Evolutionary conservation across 2,113 vertebrate species (phyloP).

Genomic region (Equus quagga): DNA sequence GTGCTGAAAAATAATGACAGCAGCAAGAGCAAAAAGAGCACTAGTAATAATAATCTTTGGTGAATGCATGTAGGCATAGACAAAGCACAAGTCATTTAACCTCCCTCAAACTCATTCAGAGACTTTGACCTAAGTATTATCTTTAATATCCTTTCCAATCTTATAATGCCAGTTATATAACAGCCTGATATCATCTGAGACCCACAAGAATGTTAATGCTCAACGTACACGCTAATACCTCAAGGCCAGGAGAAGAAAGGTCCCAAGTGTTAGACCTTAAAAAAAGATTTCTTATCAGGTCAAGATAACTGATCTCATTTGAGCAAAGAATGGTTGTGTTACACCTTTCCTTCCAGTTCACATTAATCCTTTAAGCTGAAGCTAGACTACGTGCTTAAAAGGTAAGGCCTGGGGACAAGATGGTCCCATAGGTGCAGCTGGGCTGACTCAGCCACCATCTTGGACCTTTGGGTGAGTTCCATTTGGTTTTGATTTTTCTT

Average conservation of each 20-base stretch:
- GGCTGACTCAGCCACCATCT: not conserved
- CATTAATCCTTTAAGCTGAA: not conserved
- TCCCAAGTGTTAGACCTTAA: not conserved
- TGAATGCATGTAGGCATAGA: not conserved
- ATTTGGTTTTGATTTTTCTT: not conserved
- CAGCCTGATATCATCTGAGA: not conserved
- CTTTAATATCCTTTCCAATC: conserved; percentile 51
- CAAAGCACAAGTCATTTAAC: not conserved
- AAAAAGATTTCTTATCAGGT: conserved; percentile 18
- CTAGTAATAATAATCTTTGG: not conserved
- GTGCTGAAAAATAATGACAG: not conserved
- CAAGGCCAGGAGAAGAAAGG: conserved; percentile 40
- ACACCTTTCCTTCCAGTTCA: not conserved
- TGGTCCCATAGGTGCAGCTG: not conserved
- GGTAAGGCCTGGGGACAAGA: not conserved
- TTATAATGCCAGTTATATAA: conserved; percentile 37
- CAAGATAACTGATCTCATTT: conserved; percentile 30
- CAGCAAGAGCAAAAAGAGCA: not conserved
- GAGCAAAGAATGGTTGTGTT: conserved; percentile 6
- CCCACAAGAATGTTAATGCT: not conserved
- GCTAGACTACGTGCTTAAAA: not conserved
- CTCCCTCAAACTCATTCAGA: conserved; percentile 33
- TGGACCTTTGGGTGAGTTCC: not conserved
- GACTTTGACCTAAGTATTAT: not conserved
- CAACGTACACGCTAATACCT: not conserved